Evolutionary conservation across 2,113 vertebrate species (phyloP).

Genomic region (Apteryx owenii): DNA sequence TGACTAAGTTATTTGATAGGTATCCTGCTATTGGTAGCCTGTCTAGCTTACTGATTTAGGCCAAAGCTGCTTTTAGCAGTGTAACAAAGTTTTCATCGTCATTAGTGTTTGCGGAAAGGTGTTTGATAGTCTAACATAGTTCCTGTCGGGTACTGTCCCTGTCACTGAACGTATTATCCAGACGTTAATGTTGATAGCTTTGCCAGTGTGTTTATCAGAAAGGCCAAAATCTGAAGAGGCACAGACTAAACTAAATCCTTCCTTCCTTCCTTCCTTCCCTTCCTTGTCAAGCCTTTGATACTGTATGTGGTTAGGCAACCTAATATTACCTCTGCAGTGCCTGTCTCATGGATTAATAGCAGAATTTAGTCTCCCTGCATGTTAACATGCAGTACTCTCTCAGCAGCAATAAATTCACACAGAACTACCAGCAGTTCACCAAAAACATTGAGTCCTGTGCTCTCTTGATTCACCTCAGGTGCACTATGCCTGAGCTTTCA

Average conservation of each 20-base stretch:
- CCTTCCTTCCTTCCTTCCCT: neutral
- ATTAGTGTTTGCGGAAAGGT: neutral
- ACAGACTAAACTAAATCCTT: conserved; percentile 47
- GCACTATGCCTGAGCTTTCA: neutral
- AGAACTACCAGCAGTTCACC: conserved; percentile 37
- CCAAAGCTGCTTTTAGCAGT: neutral
- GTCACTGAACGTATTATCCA: conserved; percentile 17
- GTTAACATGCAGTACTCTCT: conserved; percentile 45
- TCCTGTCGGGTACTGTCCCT: conserved; percentile 31
- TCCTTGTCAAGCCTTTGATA: neutral
- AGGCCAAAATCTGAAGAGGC: conserved; percentile 39
- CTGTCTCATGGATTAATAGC: conserved; percentile 59
- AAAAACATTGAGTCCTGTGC: conserved; percentile 47
- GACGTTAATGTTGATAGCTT: conserved; percentile 11
- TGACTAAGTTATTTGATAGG: neutral
- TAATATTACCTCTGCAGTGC: neutral
- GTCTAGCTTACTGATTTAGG: neutral
- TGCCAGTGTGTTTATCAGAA: conserved; percentile 56
- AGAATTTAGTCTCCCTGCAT: conserved; percentile 42
- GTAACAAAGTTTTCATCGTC: neutral
- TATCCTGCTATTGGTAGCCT: neutral
- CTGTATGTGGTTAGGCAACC: neutral
- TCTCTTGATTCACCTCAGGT: conserved; percentile 44
- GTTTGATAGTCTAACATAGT: neutral
- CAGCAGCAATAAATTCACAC: conserved; percentile 52